Conservation (phyloP, 2,888 invertebrate species). For the Glyphotaelius pellucidus region DNA sequence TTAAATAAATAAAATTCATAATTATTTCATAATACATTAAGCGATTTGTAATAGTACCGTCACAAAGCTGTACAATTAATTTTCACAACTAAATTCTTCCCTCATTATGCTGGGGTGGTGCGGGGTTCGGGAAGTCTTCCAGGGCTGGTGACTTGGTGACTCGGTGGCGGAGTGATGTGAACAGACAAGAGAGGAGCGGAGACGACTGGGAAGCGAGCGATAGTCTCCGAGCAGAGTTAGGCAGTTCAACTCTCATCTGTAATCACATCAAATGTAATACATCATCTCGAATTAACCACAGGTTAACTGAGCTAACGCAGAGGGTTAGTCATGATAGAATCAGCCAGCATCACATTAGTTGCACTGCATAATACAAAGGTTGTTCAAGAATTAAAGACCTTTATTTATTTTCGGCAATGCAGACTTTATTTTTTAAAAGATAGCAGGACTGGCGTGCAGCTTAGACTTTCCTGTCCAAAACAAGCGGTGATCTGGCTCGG, state of each 20-base stretch:
- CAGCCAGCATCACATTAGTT: too few relatives aligned
- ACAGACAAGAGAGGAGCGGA: constrained; percentile 34
- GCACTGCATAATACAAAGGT: too few relatives aligned
- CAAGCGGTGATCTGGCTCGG: too few relatives aligned
- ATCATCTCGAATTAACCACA: not conserved
- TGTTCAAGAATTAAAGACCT: too few relatives aligned
- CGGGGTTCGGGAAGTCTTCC: not conserved
- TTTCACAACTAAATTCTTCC: constrained; percentile 40
- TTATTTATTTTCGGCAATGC: too few relatives aligned
- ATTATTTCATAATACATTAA: constrained; percentile 53
- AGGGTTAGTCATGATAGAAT: too few relatives aligned
- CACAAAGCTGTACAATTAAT: constrained; percentile 55
- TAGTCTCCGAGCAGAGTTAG: constrained; percentile 19
- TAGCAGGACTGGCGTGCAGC: too few relatives aligned
- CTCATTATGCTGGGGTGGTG: not conserved
- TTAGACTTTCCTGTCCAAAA: too few relatives aligned
- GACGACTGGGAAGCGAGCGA: constrained; percentile 3
- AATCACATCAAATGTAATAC: constrained; percentile 29
- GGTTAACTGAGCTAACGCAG: not conserved
- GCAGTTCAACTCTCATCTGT: constrained; percentile 77
- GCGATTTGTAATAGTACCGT: constrained; percentile 54
- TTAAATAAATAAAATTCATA: constrained; percentile 58
- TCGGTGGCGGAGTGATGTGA: constrained; percentile 11
- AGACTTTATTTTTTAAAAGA: too few relatives aligned
- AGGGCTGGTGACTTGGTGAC: not conserved